Evolutionary conservation across 2,797 vertebrate species (phyloP).

Genomic region (Gobionotothen gibberifrons): DNA sequence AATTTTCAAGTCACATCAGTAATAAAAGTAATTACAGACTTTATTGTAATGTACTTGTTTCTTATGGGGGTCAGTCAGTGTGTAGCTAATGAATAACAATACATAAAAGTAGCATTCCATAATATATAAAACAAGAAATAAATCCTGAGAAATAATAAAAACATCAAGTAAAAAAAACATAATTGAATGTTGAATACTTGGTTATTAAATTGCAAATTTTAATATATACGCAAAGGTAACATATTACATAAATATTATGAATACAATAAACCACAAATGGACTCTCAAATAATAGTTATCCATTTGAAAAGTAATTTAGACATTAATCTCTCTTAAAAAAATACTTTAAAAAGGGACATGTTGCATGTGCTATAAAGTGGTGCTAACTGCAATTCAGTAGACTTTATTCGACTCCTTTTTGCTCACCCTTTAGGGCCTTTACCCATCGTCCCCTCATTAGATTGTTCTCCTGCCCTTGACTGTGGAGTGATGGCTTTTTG

Average conservation of each 20-base stretch:
- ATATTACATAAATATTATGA: not conserved
- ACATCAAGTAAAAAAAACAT: too few relatives aligned
- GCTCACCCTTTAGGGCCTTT: too few relatives aligned
- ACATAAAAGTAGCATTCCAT: slow-evolving; percentile 3
- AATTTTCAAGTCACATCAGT: not conserved
- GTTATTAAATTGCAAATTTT: not conserved
- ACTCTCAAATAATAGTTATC: not conserved
- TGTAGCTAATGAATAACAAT: not conserved
- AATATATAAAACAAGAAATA: not conserved
- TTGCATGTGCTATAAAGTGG: not conserved
- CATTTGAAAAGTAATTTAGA: not conserved
- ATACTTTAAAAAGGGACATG: not conserved
- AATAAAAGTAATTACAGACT: slow-evolving; percentile 24
- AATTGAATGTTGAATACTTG: not conserved
- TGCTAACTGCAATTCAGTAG: not conserved
- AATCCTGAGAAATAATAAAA: not conserved
- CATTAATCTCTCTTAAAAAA: not conserved
- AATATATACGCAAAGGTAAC: not conserved
- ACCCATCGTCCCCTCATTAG: not conserved
- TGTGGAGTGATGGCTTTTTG: slow-evolving; percentile 41
- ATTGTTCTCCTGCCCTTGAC: not conserved
- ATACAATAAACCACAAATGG: slow-evolving; percentile 3
- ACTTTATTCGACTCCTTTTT: not conserved
- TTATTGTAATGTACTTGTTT: slow-evolving; percentile 10
- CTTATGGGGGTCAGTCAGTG: not conserved